phyloP scores from a whole-genome alignment of 2,797 vertebrate genomes.

The Sternarchorhynchus goeldii region DNA sequence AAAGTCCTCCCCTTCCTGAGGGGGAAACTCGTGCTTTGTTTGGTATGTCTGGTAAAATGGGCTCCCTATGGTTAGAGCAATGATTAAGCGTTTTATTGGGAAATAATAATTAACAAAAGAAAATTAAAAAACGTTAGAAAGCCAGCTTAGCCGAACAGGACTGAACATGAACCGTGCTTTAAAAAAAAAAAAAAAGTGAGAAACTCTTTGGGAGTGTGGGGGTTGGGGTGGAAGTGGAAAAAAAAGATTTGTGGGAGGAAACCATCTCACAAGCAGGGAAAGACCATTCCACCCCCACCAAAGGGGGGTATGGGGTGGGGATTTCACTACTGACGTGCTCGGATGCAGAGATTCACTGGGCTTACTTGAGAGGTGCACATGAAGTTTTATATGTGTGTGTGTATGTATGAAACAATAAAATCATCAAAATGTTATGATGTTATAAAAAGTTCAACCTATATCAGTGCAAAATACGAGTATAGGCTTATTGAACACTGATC shows the following conservation, averaged over 20 bases:
- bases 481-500: too few species aligned
- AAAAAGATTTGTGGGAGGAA: not conserved
- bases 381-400: not conserved
- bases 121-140: not conserved
- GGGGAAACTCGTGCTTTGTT: conserved; percentile 31
- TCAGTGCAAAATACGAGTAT: too few species aligned
- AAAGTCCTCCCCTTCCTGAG: conserved; percentile 5
- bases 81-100: conserved; percentile 18
- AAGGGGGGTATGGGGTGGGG: conserved; percentile 4
- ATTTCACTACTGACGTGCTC: not conserved
- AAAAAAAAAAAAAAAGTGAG: not conserved
- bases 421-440: too few species aligned
- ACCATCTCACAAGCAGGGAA: not conserved
- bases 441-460: too few species aligned
- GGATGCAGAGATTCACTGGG: not conserved
- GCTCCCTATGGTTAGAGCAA: conserved; percentile 1
- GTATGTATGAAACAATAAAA: not conserved
- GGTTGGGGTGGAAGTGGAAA: too few species aligned
- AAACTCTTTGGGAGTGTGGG: too few species aligned
- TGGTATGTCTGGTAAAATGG: conserved; percentile 34
- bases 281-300: conserved; percentile 5
- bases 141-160: not conserved
- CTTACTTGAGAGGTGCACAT: too few species aligned
- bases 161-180: too few species aligned
- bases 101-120: not conserved